These are phyloP conservation scores for Cephalopholis sonnerati DNA, from an alignment of 2,113 vertebrate species.

Conservation along the genomic window DNA sequence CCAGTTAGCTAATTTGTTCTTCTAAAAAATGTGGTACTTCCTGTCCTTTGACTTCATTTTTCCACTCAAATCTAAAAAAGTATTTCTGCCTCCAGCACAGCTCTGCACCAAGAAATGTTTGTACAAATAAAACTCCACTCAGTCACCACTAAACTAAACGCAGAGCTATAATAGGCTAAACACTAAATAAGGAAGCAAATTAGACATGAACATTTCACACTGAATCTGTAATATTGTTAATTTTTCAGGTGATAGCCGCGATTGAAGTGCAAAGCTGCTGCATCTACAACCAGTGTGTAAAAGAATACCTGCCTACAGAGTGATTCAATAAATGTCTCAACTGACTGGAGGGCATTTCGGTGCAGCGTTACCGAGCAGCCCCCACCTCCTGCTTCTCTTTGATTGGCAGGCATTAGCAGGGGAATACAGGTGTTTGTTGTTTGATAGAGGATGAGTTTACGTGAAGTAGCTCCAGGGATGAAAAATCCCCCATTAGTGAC, in stretches of 20 bases:
- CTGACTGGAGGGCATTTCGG: constrained; percentile 62
- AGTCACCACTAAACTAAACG: not conserved
- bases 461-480: constrained; percentile 69
- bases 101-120: constrained; percentile 1
- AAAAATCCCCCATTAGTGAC: constrained; percentile 75
- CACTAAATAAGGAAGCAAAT: not conserved
- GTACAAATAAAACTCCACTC: constrained; percentile 6
- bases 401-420: constrained; percentile 56
- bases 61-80: not conserved
- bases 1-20: not conserved
- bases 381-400: constrained; percentile 44
- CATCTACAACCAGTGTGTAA: constrained; percentile 21
- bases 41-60: not conserved
- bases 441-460: constrained; percentile 63
- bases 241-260: not conserved
- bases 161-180: not conserved
- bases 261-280: constrained; percentile 19
- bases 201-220: not conserved
- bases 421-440: constrained; percentile 75
- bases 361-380: constrained; percentile 53
- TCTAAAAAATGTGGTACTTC: not conserved
- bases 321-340: constrained; percentile 55
- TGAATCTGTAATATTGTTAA: constrained; percentile 7
- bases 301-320: constrained; percentile 42
- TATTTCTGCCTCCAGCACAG: not conserved